A percentile compares a stretch with the other conserved stretches of the same genome.
phyloP scores from a whole-genome alignment of 2,113 vertebrate genomes.

The Empidonax traillii region DNA sequence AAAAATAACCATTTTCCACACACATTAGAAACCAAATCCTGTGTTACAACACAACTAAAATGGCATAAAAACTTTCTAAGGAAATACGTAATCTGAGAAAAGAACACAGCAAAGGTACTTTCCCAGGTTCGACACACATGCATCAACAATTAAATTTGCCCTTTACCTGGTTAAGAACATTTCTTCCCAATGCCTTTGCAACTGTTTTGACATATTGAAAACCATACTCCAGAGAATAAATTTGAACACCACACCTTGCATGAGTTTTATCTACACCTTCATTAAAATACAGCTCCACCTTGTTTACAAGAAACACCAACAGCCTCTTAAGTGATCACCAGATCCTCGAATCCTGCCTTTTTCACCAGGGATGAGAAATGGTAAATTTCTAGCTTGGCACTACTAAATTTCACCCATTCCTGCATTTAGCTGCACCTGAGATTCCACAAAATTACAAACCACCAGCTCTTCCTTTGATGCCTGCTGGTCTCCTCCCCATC shows the following conservation, averaged over 20 bases:
- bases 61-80: not conserved
- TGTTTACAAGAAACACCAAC: not conserved
- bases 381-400: not conserved
- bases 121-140: not conserved
- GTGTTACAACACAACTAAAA: not conserved
- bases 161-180: not conserved
- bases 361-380: not conserved
- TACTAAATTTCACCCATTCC: not conserved
- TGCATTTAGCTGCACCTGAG: not conserved
- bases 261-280: not conserved
- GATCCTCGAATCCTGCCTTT: not conserved
- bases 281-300: not conserved
- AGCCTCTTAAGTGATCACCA: not conserved
- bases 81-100: not conserved
- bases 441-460: not conserved
- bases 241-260: not conserved
- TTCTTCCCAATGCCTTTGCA: not conserved
- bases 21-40: not conserved
- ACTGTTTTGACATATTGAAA: not conserved
- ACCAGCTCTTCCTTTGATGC: not conserved
- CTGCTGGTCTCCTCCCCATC: not conserved
- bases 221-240: not conserved
- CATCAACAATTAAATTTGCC: not conserved
- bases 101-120: not conserved
- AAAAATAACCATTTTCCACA: not conserved